Percentiles rank a stretch among this genome's conserved stretches.
phyloP scores from a whole-genome alignment of 2,797 vertebrate genomes.

The Ptychobarbus kaznakovi region DNA sequence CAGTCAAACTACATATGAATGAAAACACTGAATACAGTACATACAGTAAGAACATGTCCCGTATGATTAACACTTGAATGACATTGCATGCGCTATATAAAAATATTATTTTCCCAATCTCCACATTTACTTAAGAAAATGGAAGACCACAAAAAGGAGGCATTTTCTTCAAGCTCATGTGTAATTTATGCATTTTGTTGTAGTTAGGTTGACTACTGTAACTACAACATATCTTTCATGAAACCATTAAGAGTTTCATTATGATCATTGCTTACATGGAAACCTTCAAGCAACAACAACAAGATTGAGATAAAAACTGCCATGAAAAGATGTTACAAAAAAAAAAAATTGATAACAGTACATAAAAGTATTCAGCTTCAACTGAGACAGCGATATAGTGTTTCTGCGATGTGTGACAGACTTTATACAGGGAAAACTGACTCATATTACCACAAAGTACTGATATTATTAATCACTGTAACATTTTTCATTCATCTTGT shows the following conservation, averaged over 20 bases:
- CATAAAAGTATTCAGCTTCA: not conserved
- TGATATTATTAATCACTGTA: not conserved
- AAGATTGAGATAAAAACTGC: not conserved
- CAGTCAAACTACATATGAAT: not conserved
- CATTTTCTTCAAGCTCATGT: not conserved
- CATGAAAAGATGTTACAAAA: not conserved
- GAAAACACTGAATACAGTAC: not conserved
- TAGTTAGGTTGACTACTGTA: constrained; percentile 1
- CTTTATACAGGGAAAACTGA: not conserved
- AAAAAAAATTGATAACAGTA: not conserved
- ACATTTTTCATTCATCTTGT: not conserved
- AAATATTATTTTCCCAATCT: not conserved
- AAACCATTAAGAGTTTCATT: not conserved
- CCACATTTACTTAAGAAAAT: not conserved
- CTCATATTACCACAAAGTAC: not conserved
- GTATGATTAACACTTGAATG: constrained; percentile 1
- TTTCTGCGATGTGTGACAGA: not conserved
- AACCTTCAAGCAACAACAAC: not conserved
- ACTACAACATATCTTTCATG: not conserved
- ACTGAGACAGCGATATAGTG: not conserved
- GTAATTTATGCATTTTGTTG: not conserved
- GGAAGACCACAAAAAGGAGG: not conserved
- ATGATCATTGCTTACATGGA: not conserved
- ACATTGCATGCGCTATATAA: not conserved
- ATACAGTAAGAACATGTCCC: constrained; percentile 2